Conservation (phyloP, 2,113 vertebrate species). For the Macrotus californicus region DNA sequence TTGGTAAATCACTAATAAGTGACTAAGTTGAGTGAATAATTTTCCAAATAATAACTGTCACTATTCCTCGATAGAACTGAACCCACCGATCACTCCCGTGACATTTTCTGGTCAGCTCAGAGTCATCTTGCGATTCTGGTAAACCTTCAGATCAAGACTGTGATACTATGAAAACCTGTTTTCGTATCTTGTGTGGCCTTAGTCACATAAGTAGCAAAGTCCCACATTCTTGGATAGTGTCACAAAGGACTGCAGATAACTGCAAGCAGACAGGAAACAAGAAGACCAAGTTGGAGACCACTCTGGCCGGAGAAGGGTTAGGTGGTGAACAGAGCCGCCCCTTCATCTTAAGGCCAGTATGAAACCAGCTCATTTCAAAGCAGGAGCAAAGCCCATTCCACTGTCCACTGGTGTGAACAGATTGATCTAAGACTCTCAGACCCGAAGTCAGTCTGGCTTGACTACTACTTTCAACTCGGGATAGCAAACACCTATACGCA, state of each 20-base stretch:
- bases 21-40: background rate
- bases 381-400: background rate
- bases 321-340: background rate
- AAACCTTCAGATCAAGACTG: background rate
- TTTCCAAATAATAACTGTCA: background rate
- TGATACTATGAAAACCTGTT: background rate
- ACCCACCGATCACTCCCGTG: background rate
- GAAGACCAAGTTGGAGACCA: background rate
- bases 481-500: background rate
- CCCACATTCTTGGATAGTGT: background rate
- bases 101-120: background rate
- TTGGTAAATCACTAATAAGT: background rate
- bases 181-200: background rate
- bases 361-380: slow-evolving; percentile 15
- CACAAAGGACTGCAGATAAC: background rate
- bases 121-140: background rate
- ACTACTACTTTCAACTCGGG: background rate
- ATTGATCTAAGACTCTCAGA: background rate
- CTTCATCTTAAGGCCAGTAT: background rate
- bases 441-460: background rate
- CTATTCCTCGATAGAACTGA: background rate
- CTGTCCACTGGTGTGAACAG: background rate
- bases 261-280: background rate
- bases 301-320: background rate
- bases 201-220: background rate